Evolutionary conservation across 2,113 vertebrate genomes (phyloP), one percentile per base, ranked within the genome.

Genomic region (Macquaria ambigua): DNA sequence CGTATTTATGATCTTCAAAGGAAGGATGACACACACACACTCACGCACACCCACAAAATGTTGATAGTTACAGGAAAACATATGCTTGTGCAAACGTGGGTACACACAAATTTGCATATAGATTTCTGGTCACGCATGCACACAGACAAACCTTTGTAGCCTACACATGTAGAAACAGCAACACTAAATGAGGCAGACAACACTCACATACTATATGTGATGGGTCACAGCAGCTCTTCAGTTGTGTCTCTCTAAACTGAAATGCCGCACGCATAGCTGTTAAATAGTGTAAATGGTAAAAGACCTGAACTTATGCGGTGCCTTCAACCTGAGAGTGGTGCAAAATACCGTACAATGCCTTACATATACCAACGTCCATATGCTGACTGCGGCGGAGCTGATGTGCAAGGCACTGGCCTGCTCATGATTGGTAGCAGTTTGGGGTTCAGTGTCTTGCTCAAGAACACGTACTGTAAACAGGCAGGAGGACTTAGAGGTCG

Each of bases 1-100:
- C 72, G 91, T 93, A 92, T 94, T 94, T 94, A 93, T 93, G 92
- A 93, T 89, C 92, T 93, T 94, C 91, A 94, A 94, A 96, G 81
- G 81, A 89, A 89, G 83, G 94, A 94, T 94, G 93, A 94, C 89
- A 94, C 79, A 87, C 90, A 77, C 71, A 50, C 82, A 78, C 85
- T 75, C 78, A 90, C 75, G 66, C 87, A 83, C 86, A 70, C 55
- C 89, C 89, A 89, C 82, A 85, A 88, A 91, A 90, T 89, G 77
- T 59, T 84, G 86, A 93, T 87, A 90, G 81, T 92, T 92, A 87
- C 89, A 86, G 86, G 87, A 93, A 94, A 89, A 90, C 87, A 91
- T 86, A 84, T 91, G 90, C 79, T 75, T 79, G 20, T 48, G 61
- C 70, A 90, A 78, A 81, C 25, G 31, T 77, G 64, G 67, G 20